Evolutionary conservation across 1,140 invertebrate species (phyloP).

Genomic region (Schlechtendalia chinensis): DNA sequence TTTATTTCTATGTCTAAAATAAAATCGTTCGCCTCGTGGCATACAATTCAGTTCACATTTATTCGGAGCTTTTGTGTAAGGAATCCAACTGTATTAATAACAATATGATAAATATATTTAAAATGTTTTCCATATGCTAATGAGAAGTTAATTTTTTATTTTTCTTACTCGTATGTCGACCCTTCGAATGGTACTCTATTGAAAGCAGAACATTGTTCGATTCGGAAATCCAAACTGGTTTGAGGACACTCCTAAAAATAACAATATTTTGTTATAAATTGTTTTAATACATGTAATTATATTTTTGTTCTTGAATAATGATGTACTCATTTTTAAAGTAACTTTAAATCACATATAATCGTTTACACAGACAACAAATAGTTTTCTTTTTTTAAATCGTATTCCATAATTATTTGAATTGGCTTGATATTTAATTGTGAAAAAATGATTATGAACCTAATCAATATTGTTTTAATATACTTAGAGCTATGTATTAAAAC

Average conservation of each 20-base stretch:
- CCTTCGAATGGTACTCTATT: constrained; percentile 75
- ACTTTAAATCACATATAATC: too few species aligned
- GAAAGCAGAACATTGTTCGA: constrained; percentile 81
- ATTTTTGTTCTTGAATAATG: too few species aligned
- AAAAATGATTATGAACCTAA: too few species aligned
- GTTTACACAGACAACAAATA: too few species aligned
- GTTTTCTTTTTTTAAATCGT: too few species aligned
- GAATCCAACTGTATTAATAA: constrained; percentile 70
- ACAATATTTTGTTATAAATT: too few species aligned
- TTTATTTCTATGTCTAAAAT: constrained; percentile 79
- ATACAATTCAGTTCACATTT: constrained; percentile 95
- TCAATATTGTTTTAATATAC: too few species aligned
- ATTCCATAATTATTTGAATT: too few species aligned
- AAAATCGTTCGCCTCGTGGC: constrained; percentile 87
- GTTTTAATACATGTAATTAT: too few species aligned
- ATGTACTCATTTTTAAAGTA: too few species aligned
- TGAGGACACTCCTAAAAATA: constrained; percentile 71
- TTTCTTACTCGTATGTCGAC: constrained; percentile 71
- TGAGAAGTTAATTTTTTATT: neutral
- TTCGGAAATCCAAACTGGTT: constrained; percentile 73
- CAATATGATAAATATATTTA: neutral
- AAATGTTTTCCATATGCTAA: neutral
- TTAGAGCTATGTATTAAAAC: too few species aligned
- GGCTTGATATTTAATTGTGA: too few species aligned
- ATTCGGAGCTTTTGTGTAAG: constrained; percentile 80